phyloP scores from a whole-genome alignment of 2,888 invertebrate genomes.

The Acheta domesticus region DNA sequence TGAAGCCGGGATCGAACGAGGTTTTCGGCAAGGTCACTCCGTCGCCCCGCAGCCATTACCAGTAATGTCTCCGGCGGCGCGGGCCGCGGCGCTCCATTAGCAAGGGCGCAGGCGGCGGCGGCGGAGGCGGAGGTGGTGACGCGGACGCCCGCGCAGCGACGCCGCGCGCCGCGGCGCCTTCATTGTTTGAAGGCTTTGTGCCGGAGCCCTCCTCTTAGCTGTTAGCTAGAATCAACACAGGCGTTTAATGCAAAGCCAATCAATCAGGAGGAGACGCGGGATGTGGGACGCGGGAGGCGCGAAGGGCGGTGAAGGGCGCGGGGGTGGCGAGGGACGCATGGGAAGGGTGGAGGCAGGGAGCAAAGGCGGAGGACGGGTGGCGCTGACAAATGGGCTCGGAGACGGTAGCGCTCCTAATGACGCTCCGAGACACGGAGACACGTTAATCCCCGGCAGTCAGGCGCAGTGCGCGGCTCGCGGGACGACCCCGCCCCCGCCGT shows the following conservation, averaged over 20 bases:
- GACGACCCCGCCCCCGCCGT: background rate
- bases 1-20: background rate
- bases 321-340: background rate
- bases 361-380: background rate
- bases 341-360: background rate
- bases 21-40: conserved; percentile 18
- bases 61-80: background rate
- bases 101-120: background rate
- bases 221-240: conserved; percentile 18
- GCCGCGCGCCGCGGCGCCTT: background rate
- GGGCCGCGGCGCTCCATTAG: conserved; percentile 2
- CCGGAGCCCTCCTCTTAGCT: conserved; percentile 4
- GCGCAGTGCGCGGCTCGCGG: background rate
- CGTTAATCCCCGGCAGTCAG: background rate
- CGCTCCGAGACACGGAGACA: conserved; percentile 18
- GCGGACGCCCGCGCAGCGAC: background rate
- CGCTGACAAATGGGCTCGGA: conserved; percentile 1
- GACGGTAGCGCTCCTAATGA: background rate
- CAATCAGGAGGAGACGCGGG: conserved; percentile 18
- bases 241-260: conserved; percentile 10
- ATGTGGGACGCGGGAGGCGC: background rate
- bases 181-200: conserved; percentile 18
- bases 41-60: background rate
- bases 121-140: background rate
- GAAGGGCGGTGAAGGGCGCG: background rate